A percentile compares a stretch with the other conserved stretches of the same genome.
Conservation (phyloP, 2,113 vertebrate species). For the Bagarius yarrelli region DNA sequence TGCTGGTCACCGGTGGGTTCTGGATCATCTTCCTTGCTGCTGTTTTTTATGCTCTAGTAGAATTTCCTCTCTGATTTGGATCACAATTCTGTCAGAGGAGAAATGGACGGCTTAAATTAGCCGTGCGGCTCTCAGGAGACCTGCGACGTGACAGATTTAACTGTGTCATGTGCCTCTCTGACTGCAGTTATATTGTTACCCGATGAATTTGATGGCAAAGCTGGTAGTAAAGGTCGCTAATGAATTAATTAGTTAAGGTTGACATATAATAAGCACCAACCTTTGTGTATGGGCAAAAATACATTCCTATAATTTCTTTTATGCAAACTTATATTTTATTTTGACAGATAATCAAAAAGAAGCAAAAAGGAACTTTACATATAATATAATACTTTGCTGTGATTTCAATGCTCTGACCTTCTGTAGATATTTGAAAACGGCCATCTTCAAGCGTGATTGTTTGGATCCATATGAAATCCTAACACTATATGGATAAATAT, state of each 20-base stretch:
- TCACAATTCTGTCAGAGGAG: conserved; percentile 47
- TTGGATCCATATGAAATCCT: no score
- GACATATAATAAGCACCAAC: neutral
- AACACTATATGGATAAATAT: no score
- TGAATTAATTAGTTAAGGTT: neutral
- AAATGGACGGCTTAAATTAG: conserved; percentile 62
- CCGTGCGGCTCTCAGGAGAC: conserved; percentile 55
- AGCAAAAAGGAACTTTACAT: no score
- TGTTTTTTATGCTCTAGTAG: neutral
- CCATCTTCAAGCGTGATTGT: no score
- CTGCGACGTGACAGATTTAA: conserved; percentile 60
- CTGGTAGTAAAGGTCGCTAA: no score
- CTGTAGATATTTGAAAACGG: no score
- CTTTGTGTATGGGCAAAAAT: no score
- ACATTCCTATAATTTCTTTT: no score
- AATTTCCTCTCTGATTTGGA: conserved; percentile 55
- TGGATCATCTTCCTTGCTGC: neutral
- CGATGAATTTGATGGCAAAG: neutral
- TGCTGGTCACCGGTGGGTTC: conserved; percentile 1
- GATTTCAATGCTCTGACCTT: no score
- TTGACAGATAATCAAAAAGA: no score
- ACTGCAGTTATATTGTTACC: neutral
- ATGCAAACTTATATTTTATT: no score
- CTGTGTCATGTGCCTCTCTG: conserved; percentile 57
- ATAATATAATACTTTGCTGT: no score